Conservation (phyloP, 2,113 vertebrate genomes). For the Zosterops pallidus region DNA sequence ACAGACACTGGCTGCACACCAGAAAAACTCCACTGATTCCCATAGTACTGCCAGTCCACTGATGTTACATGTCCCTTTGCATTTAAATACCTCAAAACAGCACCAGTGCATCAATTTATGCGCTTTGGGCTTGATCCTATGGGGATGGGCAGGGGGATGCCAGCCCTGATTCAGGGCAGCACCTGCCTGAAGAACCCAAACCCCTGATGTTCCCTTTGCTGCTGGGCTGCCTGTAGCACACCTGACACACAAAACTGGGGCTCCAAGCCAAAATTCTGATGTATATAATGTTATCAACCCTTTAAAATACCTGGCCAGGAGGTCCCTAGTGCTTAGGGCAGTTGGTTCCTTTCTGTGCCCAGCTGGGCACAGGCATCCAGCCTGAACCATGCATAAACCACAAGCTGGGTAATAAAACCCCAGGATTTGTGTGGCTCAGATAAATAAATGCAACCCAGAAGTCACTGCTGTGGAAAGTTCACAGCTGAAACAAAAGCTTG, state of each 20-base stretch:
- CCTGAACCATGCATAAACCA: background rate
- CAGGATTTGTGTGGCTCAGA: background rate
- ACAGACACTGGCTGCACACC: rapidly evolving
- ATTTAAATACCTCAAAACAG: background rate
- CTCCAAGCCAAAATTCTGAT: background rate
- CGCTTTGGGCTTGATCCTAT: background rate
- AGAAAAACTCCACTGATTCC: background rate
- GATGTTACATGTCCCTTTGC: rapidly evolving
- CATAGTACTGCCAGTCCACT: background rate
- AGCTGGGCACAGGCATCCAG: rapidly evolving
- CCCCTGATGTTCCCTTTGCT: background rate
- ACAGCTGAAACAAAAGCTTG: background rate
- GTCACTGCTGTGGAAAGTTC: background rate
- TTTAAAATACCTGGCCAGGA: background rate
- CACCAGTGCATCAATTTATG: background rate
- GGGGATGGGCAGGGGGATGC: rapidly evolving
- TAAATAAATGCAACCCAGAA: background rate
- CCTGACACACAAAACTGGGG: background rate
- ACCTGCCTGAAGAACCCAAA: background rate
- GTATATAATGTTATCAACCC: rapidly evolving
- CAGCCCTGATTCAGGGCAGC: background rate
- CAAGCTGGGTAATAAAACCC: background rate
- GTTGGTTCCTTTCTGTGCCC: rapidly evolving
- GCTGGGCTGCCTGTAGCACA: background rate
- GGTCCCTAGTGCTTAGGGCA: rapidly evolving